Evolutionary conservation across 2,113 vertebrate species (phyloP).

Genomic region (Gracilinanus agilis): DNA sequence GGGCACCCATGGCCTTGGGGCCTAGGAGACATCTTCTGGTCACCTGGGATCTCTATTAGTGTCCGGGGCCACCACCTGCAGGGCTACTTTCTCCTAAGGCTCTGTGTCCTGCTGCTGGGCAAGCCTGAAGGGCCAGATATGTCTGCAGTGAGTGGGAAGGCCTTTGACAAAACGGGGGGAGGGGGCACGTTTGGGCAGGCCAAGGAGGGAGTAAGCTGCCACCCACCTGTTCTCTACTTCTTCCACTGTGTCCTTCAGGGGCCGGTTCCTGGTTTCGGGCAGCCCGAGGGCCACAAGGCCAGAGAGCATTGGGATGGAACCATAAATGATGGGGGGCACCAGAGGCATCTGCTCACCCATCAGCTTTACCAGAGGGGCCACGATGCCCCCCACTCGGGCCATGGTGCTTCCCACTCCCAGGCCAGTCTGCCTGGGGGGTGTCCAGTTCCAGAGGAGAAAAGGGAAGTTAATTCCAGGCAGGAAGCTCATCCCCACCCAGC

Average conservation of each 20-base stretch:
- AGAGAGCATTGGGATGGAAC: slow-evolving; percentile 83
- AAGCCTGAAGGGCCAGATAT: not conserved
- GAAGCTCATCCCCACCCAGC: not conserved
- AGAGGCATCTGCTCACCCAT: slow-evolving; percentile 73
- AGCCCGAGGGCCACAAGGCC: slow-evolving; percentile 85
- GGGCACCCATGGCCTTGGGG: not conserved
- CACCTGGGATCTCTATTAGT: not conserved
- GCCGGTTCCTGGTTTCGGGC: slow-evolving; percentile 86
- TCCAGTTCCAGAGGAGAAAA: not conserved
- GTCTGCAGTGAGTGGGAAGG: not conserved
- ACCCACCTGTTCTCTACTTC: slow-evolving; percentile 87
- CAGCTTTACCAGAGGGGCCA: slow-evolving; percentile 87
- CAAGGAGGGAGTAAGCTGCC: too few species aligned
- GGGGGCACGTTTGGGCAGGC: not conserved
- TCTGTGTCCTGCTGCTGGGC: not conserved
- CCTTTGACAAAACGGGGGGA: not conserved
- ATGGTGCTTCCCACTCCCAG: slow-evolving; percentile 87
- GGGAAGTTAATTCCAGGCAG: not conserved
- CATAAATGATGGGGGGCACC: slow-evolving; percentile 88
- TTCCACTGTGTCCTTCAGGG: slow-evolving; percentile 88
- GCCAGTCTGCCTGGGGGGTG: slow-evolving; percentile 86
- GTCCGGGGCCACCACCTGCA: too few species aligned
- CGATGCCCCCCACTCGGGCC: slow-evolving; percentile 87
- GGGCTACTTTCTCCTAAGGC: not conserved
- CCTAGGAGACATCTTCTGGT: not conserved